These are phyloP conservation scores for Polyergus mexicanus DNA, from an alignment of 1,140 invertebrate genomes.

Conservation along the genomic window DNA sequence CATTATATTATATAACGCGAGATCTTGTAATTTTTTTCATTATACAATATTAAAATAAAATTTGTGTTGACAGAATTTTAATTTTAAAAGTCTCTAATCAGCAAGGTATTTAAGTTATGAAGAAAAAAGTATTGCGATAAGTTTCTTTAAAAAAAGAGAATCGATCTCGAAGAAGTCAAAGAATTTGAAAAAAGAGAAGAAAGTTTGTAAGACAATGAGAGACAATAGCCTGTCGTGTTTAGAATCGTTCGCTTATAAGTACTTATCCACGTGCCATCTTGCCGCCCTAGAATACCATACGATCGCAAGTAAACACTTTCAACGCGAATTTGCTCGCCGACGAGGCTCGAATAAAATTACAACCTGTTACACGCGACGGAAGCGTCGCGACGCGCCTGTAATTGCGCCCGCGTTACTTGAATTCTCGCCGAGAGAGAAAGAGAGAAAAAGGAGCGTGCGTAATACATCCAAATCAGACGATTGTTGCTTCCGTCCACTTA, in stretches of 20 bases:
- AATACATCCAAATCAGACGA: background rate
- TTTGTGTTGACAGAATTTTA: too few species aligned
- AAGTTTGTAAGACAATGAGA: background rate
- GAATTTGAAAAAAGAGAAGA: background rate
- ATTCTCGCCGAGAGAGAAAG: background rate
- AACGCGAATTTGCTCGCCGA: slow-evolving; percentile 13
- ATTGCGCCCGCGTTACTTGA: slow-evolving; percentile 24
- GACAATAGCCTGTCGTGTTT: slow-evolving; percentile 1
- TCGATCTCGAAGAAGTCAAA: too few species aligned
- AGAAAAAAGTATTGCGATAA: background rate
- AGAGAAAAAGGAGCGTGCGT: background rate
- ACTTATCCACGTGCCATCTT: slow-evolving; percentile 12
- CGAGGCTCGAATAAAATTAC: slow-evolving; percentile 41
- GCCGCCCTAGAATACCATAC: slow-evolving; percentile 4
- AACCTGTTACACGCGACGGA: slow-evolving; percentile 32
- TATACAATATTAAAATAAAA: too few species aligned
- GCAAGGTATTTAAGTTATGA: background rate
- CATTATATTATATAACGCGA: too few species aligned
- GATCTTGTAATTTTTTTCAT: too few species aligned
- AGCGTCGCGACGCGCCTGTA: slow-evolving; percentile 40
- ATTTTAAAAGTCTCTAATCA: background rate
- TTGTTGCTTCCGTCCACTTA: background rate
- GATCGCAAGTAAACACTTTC: slow-evolving; percentile 47
- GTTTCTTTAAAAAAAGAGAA: background rate
- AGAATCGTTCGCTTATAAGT: slow-evolving; percentile 16